These are phyloP conservation scores for Corythaixoides concolor DNA, from an alignment of 2,113 vertebrate species.

Conservation along the genomic window DNA sequence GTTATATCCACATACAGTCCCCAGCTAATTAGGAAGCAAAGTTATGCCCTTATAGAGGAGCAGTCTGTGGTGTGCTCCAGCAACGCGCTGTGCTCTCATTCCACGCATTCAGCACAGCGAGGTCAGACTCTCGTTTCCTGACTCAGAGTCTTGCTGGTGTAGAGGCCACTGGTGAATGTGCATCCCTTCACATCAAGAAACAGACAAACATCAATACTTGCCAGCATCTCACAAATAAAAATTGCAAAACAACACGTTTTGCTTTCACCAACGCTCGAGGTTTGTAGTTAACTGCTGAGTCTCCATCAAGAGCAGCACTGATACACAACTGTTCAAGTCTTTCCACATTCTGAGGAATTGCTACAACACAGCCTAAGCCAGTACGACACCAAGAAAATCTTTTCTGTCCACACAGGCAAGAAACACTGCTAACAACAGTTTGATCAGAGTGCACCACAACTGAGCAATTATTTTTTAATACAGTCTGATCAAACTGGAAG, in stretches of 20 bases:
- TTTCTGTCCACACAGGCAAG: neutral
- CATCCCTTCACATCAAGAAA: neutral
- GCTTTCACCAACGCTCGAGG: neutral
- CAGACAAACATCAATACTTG: neutral
- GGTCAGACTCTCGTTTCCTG: neutral
- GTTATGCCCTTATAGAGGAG: neutral
- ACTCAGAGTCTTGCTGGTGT: neutral
- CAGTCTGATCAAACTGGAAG: neutral
- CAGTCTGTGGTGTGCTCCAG: neutral
- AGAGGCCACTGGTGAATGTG: neutral
- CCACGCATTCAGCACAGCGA: rapidly evolving
- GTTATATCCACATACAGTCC: neutral
- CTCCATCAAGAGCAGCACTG: neutral
- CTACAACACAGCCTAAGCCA: neutral
- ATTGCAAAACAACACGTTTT: neutral
- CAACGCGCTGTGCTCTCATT: neutral
- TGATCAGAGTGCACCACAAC: neutral
- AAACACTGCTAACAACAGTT: neutral
- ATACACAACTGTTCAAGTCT: neutral
- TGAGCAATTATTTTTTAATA: neutral
- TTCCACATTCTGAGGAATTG: neutral
- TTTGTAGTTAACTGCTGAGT: neutral
- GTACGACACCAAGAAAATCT: neutral
- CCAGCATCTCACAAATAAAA: neutral
- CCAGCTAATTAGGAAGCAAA: neutral